A percentile compares a stretch with the other conserved stretches of the same genome.
Evolutionary conservation across 1,140 invertebrate genomes (phyloP).

Genomic region (Adelges cooleyi): DNA sequence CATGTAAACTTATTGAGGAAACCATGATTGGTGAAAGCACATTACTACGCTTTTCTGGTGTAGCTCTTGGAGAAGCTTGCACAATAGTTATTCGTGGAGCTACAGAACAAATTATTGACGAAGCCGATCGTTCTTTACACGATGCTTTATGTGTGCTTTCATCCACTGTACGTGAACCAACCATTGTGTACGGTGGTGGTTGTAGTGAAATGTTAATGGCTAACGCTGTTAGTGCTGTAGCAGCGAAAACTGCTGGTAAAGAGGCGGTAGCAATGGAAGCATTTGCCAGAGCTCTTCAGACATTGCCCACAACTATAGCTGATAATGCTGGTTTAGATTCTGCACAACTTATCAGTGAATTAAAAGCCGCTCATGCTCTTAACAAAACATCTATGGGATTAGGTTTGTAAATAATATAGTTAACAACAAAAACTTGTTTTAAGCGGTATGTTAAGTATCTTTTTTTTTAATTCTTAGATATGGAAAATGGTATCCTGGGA

Average conservation of each 20-base stretch:
- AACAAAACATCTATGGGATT: slow-evolving; percentile 68
- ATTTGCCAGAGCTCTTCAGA: slow-evolving; percentile 75
- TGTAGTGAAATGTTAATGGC: slow-evolving; percentile 96
- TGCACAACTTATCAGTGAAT: slow-evolving; percentile 78
- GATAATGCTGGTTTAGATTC: slow-evolving; percentile 99
- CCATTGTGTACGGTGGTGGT: slow-evolving; percentile 84
- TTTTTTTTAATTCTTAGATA: slow-evolving; percentile 49
- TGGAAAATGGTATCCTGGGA: slow-evolving; percentile 70
- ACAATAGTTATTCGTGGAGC: slow-evolving; percentile 93
- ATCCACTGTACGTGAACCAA: slow-evolving; percentile 86
- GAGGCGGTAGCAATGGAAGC: slow-evolving; percentile 95
- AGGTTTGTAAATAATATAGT: slow-evolving; percentile 41
- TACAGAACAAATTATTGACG: slow-evolving; percentile 98
- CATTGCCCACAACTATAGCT: slow-evolving; percentile 89
- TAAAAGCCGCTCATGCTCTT: slow-evolving; percentile 78
- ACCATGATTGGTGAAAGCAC: slow-evolving; percentile 97
- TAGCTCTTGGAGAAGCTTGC: slow-evolving; percentile 90
- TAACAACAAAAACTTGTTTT: no score
- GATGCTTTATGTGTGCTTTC: slow-evolving; percentile 96
- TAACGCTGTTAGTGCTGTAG: slow-evolving; percentile 70
- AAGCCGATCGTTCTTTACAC: slow-evolving; percentile 95
- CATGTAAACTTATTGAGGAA: slow-evolving; percentile 93
- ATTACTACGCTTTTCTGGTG: slow-evolving; percentile 88
- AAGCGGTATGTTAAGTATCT: background rate
- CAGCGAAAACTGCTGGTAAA: slow-evolving; percentile 86